Conservation (phyloP, 2,113 vertebrate species). For the Siniperca chuatsi region DNA sequence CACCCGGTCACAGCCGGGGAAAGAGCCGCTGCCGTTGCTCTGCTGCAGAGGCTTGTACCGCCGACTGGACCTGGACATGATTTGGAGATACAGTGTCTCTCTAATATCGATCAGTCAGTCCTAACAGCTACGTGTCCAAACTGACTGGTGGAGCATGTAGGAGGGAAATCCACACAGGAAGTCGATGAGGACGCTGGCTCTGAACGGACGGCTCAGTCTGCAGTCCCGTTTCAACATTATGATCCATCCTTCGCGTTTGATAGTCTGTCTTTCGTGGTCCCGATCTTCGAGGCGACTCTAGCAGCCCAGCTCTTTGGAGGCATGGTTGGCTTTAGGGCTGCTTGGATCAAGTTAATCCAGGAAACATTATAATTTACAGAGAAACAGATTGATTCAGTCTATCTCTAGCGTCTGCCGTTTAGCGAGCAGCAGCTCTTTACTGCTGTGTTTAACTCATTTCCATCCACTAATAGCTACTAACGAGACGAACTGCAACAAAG, state of each 20-base stretch:
- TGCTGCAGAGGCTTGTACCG: conserved; percentile 74
- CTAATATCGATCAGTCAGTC: neutral
- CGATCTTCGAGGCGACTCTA: neutral
- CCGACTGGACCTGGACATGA: conserved; percentile 81
- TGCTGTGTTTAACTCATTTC: neutral
- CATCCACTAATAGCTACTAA: neutral
- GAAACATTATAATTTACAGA: neutral
- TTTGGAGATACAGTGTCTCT: neutral
- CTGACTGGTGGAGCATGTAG: neutral
- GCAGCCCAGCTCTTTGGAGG: neutral
- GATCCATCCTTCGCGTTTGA: neutral
- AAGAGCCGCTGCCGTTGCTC: conserved; percentile 50
- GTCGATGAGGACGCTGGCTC: conserved; percentile 14
- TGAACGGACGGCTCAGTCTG: neutral
- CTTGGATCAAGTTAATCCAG: neutral
- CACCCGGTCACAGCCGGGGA: conserved; percentile 68
- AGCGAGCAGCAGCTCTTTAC: neutral
- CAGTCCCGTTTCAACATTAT: neutral
- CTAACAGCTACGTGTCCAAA: conserved; percentile 69
- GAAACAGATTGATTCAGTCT: neutral
- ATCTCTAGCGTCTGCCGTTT: neutral
- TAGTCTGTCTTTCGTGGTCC: neutral
- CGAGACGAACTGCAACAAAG: neutral
- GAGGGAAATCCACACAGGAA: conserved; percentile 52
- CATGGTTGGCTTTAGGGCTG: neutral